These are phyloP conservation scores for Ptilonorhynchus violaceus DNA, from an alignment of 2,113 vertebrate genomes.

Conservation along the genomic window DNA sequence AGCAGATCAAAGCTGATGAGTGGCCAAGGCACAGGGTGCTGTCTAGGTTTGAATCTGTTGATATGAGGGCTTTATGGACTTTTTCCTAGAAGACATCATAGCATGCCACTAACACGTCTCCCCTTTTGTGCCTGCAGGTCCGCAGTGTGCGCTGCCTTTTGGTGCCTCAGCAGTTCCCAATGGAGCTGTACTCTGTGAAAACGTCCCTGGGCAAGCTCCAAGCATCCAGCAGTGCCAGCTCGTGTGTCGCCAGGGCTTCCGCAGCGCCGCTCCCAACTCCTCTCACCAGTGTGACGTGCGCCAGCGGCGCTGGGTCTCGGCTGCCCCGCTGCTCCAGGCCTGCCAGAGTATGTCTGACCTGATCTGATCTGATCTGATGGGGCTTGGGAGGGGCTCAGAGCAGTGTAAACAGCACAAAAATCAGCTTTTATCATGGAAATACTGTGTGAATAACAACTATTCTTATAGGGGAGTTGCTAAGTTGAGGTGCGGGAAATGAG, in stretches of 20 bases:
- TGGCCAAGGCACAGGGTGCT: not conserved
- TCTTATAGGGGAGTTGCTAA: not conserved
- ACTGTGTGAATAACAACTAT: not conserved
- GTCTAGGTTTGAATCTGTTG: not conserved
- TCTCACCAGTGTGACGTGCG: slow-evolving; percentile 67
- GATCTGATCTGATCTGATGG: too few relatives aligned
- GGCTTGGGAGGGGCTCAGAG: not conserved
- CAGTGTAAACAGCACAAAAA: not conserved
- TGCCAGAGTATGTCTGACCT: slow-evolving; percentile 81
- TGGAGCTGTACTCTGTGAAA: slow-evolving; percentile 76
- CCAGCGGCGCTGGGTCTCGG: slow-evolving; percentile 63
- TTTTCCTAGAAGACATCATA: not conserved
- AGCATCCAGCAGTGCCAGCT: slow-evolving; percentile 74
- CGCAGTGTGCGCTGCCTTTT: slow-evolving; percentile 71
- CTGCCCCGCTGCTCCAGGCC: slow-evolving; percentile 64
- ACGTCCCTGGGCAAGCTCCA: not conserved
- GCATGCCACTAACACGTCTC: not conserved
- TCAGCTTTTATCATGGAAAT: not conserved
- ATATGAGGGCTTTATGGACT: not conserved
- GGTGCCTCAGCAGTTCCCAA: slow-evolving; percentile 47
- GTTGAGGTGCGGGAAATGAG: not conserved
- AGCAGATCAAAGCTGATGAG: not conserved
- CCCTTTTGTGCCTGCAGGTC: slow-evolving; percentile 62
- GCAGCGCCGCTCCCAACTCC: slow-evolving; percentile 40
- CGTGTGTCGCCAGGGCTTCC: slow-evolving; percentile 78